Evolutionary conservation across 2,888 invertebrate species (phyloP).

Genomic region (Synergus itoensis): DNA sequence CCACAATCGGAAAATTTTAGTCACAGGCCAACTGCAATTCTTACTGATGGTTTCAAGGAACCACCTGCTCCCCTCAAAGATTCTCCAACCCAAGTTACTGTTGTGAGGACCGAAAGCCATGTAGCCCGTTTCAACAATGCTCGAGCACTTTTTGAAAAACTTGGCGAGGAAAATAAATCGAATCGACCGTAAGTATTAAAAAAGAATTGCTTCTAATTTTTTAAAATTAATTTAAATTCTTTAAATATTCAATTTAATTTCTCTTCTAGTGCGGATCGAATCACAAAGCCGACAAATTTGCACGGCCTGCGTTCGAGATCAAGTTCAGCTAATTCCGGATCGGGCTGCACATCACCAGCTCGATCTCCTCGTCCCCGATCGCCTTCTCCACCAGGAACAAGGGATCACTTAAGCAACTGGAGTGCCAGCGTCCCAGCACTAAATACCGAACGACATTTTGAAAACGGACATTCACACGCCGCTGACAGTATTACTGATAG

Average conservation of each 20-base stretch:
- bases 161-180: constrained; percentile 87
- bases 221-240: background rate
- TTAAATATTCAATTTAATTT: constrained; percentile 43
- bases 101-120: constrained; percentile 92
- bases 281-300: constrained; percentile 77
- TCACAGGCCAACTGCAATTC: constrained; percentile 70
- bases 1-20: constrained; percentile 72
- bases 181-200: constrained; percentile 69
- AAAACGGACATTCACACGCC: constrained; percentile 70
- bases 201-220: constrained; percentile 22
- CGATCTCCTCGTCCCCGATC: constrained; percentile 79
- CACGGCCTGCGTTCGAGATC: constrained; percentile 82
- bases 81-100: constrained; percentile 82
- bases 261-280: constrained; percentile 65
- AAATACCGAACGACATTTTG: constrained; percentile 77
- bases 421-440: constrained; percentile 79
- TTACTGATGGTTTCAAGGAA: constrained; percentile 74
- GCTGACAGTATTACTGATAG: constrained; percentile 77
- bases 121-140: constrained; percentile 95
- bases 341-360: constrained; percentile 81
- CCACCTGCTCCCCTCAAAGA: constrained; percentile 77
- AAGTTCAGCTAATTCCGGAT: constrained; percentile 84
- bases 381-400: constrained; percentile 72
- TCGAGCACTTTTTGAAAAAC: constrained; percentile 93
- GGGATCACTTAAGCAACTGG: constrained; percentile 80